Evolutionary conservation across 2,888 invertebrate genomes (phyloP).

Genomic region (Eutolmus rufibarbis): DNA sequence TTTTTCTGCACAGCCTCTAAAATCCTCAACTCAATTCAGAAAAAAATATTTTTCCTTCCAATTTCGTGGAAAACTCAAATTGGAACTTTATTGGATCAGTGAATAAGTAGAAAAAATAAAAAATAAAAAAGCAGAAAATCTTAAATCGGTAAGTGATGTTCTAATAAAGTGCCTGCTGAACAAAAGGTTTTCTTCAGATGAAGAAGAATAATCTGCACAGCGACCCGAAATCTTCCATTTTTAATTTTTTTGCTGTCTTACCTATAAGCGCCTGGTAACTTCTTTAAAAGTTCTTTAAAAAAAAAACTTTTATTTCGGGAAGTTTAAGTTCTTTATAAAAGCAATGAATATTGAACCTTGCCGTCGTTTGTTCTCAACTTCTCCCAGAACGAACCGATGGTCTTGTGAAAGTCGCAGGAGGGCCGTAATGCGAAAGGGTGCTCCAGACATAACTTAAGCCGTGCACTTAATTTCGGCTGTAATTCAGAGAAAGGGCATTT

Average conservation of each 20-base stretch:
- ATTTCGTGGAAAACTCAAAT: not conserved
- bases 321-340: not conserved
- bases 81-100: not conserved
- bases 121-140: not conserved
- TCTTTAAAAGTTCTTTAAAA: not conserved
- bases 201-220: not conserved
- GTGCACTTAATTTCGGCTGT: not conserved
- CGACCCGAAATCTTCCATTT: not conserved
- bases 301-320: not conserved
- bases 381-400: not conserved
- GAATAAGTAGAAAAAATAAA: not conserved
- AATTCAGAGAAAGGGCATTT: not conserved
- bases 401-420: not conserved
- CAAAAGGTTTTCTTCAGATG: not conserved
- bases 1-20: not conserved
- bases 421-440: not conserved
- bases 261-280: not conserved
- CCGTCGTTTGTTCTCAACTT: not conserved
- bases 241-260: not conserved
- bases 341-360: not conserved
- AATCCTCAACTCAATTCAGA: not conserved
- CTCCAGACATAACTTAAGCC: not conserved
- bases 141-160: not conserved
- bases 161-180: not conserved
- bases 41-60: not conserved